Base-by-base conservation (phyloP, 2,888 invertebrate species). In the Drosophila putrida region DNA sequence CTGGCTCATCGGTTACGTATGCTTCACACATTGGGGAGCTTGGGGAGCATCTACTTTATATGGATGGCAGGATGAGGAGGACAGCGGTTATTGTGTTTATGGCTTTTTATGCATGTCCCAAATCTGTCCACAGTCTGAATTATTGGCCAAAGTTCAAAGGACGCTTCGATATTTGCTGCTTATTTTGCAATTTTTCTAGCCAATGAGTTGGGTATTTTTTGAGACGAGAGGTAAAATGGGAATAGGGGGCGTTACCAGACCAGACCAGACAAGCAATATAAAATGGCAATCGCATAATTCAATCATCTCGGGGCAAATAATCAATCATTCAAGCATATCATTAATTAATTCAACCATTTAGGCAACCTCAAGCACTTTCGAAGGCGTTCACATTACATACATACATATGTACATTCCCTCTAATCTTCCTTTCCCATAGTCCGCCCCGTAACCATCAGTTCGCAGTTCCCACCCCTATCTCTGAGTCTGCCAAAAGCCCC, bases 321-420 rank as follows among this genome's bases (percentile, higher is more conserved):
- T 86, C 83, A 83, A 83, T 83, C 83, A 83, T 86, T 86, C 71
- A 63, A 78, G 83, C 79, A 71, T 75, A 76, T 82, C 86, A 83
- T 83, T 83, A 83, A 83, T 83, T 83, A 83, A 83, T 83, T 78
- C 82, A 71, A 72, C 55, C 86, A 80, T 82, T 82, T 85, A 82
- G 75, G 75, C 71, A 74, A 78, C 71, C 82, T 51, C 75, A 85
- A 77, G 66, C 75, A 71, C 75, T 64, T 58, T 59, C 50, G 51
- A 55, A 71, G 68, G 66, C 75, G 71, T 55, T 57, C 60, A 60
- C 62, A 62, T 60, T 44, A 31, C 39, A 51, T 11, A 3, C n/a
- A n/a, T n/a, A n/a, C n/a, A n/a, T n/a, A n/a, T n/a, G n/a, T n/a
- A n/a, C 41, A 11, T 2, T 20, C 28, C 25, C 8, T 1, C 41